These are phyloP conservation scores for Exocentrus adspersus DNA, from an alignment of 2,888 invertebrate genomes.

Conservation along the genomic window DNA sequence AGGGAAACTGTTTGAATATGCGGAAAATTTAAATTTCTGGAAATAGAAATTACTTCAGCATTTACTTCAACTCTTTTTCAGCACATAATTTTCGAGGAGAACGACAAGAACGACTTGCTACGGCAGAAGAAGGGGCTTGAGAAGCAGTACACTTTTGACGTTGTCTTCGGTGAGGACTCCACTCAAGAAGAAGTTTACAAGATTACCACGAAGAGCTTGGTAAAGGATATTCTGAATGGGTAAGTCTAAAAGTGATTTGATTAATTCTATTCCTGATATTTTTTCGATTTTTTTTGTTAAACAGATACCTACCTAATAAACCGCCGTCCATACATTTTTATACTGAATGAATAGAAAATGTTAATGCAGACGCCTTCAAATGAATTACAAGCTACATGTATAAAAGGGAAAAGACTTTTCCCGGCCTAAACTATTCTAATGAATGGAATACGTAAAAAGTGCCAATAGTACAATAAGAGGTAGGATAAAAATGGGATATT, in stretches of 20 bases:
- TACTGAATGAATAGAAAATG: too few species aligned
- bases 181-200: slow-evolving; percentile 91
- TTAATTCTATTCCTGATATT: background rate
- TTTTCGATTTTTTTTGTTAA: background rate
- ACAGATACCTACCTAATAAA: background rate
- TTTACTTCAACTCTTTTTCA: slow-evolving; percentile 53
- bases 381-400: too few species aligned
- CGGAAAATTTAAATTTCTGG: background rate
- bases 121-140: slow-evolving; percentile 79
- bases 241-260: slow-evolving; percentile 45
- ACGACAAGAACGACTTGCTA: slow-evolving; percentile 70
- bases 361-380: too few species aligned
- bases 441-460: too few species aligned
- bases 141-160: slow-evolving; percentile 89
- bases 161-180: slow-evolving; percentile 87
- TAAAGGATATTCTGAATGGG: slow-evolving; percentile 81
- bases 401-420: too few species aligned
- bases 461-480: too few species aligned
- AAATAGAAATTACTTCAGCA: too few species aligned
- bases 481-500: too few species aligned
- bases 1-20: background rate
- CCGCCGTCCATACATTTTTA: too few species aligned
- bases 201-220: slow-evolving; percentile 84
- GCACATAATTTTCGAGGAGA: slow-evolving; percentile 77
- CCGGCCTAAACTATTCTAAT: too few species aligned